Percentiles rank a stretch among this genome's conserved stretches.
Conservation (phyloP, 2,888 invertebrate species). For the Dryobotodes eremita region DNA sequence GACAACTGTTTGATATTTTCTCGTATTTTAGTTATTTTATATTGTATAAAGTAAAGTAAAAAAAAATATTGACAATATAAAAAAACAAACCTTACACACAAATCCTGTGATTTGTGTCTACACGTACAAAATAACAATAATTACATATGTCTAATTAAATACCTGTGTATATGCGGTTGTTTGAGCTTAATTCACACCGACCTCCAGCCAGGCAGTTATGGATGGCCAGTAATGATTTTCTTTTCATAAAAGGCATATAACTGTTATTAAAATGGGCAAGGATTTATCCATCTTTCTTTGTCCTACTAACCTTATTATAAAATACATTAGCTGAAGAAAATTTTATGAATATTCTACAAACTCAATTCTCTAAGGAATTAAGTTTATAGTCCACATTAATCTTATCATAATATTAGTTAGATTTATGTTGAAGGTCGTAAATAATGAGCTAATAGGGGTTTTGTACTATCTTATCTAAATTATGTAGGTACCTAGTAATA, state of each 20-base stretch:
- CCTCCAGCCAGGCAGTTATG: no score
- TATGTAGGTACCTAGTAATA: slow-evolving; percentile 23
- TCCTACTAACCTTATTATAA: slow-evolving; percentile 7
- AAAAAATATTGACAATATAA: no score
- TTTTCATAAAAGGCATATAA: not conserved
- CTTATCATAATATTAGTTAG: slow-evolving; percentile 51
- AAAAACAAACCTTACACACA: no score
- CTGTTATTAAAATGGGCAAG: not conserved
- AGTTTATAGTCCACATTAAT: slow-evolving; percentile 52
- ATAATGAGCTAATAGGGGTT: slow-evolving; percentile 46
- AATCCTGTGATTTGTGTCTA: no score
- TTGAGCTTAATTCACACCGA: no score
- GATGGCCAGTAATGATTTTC: no score
- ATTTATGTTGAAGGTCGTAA: slow-evolving; percentile 50
- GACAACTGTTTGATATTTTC: no score
- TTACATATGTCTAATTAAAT: no score
- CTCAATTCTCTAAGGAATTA: slow-evolving; percentile 42
- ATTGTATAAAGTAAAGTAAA: no score
- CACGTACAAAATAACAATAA: no score
- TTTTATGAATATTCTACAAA: slow-evolving; percentile 32
- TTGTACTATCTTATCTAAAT: slow-evolving; percentile 40
- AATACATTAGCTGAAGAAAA: slow-evolving; percentile 10
- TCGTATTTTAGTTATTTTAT: no score
- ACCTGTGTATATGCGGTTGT: no score
- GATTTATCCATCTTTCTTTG: not conserved